A percentile compares a stretch with the other conserved stretches of the same genome.
phyloP scores from a whole-genome alignment of 2,888 invertebrate genomes.

The Neoascia interrupta region DNA sequence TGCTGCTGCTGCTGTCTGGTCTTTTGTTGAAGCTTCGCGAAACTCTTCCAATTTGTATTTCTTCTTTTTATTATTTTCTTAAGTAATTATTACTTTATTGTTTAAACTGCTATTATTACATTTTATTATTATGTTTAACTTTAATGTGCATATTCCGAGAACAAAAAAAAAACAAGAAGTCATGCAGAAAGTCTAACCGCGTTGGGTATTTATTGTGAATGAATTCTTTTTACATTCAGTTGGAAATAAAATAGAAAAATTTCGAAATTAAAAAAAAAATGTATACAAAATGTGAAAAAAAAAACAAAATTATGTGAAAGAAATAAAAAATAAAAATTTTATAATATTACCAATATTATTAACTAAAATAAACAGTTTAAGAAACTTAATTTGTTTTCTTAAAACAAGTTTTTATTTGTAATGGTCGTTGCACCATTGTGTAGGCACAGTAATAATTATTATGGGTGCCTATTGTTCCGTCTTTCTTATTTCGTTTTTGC shows the following conservation, averaged over 20 bases:
- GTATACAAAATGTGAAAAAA: too few relatives aligned
- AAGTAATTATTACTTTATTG: constrained; percentile 6
- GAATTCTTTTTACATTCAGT: constrained; percentile 46
- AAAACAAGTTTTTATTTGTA: too few relatives aligned
- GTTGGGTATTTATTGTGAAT: constrained; percentile 57
- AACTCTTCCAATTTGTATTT: constrained; percentile 50
- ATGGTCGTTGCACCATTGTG: too few relatives aligned
- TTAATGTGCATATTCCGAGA: constrained; percentile 43
- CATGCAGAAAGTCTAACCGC: constrained; percentile 51
- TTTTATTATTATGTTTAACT: constrained; percentile 27
- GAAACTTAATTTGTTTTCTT: constrained; percentile 35
- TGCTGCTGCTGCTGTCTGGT: constrained; percentile 51
- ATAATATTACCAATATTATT: constrained; percentile 68
- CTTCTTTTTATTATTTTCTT: constrained; percentile 8
- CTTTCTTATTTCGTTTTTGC: too few relatives aligned
- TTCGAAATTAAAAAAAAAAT: constrained; percentile 36
- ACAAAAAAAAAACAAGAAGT: constrained; percentile 14
- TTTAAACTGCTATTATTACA: neutral
- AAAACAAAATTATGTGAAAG: constrained; percentile 30
- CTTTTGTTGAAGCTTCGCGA: constrained; percentile 56
- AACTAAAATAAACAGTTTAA: constrained; percentile 65
- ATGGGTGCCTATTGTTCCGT: too few relatives aligned
- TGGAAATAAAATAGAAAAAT: constrained; percentile 58
- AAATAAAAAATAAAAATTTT: constrained; percentile 46
- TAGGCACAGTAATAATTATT: too few relatives aligned